phyloP scores from a whole-genome alignment of 2,113 vertebrate genomes.

The Orthochromis malagaraziensis region DNA sequence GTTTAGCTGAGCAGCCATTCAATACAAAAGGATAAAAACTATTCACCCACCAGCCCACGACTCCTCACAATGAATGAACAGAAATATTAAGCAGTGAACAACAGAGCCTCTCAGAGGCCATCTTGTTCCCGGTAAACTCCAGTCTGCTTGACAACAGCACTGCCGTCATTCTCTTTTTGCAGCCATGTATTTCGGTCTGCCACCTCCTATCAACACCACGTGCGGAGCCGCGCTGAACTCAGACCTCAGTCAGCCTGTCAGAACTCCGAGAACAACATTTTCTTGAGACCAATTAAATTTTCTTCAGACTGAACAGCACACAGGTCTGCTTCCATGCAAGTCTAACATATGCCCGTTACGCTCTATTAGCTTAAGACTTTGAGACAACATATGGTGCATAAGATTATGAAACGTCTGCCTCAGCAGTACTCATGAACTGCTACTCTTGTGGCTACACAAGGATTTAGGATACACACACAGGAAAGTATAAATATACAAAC shows the following conservation, averaged over 20 bases:
- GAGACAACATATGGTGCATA: constrained; percentile 61
- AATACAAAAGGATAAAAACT: not conserved
- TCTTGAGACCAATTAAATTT: not conserved
- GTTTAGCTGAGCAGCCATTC: not conserved
- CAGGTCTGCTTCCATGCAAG: constrained; percentile 7
- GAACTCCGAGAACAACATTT: not conserved
- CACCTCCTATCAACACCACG: constrained; percentile 14
- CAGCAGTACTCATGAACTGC: constrained; percentile 28
- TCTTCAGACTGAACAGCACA: not conserved
- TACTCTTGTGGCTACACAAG: constrained; percentile 37
- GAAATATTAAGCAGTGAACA: constrained; percentile 19
- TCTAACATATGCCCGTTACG: not conserved
- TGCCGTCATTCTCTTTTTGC: constrained; percentile 12
- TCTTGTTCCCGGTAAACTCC: constrained; percentile 31
- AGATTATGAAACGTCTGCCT: constrained; percentile 60
- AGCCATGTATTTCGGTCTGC: constrained; percentile 36
- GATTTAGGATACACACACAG: constrained; percentile 56
- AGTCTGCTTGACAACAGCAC: constrained; percentile 41
- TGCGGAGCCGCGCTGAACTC: not conserved
- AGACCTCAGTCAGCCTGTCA: not conserved
- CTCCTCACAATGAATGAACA: constrained; percentile 22
- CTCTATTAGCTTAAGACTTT: constrained; percentile 21
- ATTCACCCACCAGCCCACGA: not conserved
- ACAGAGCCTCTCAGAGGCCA: constrained; percentile 39
- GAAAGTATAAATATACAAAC: not conserved